Base-by-base conservation (phyloP, 2,888 invertebrate genomes). In the Malthinus seriepunctatus region DNA sequence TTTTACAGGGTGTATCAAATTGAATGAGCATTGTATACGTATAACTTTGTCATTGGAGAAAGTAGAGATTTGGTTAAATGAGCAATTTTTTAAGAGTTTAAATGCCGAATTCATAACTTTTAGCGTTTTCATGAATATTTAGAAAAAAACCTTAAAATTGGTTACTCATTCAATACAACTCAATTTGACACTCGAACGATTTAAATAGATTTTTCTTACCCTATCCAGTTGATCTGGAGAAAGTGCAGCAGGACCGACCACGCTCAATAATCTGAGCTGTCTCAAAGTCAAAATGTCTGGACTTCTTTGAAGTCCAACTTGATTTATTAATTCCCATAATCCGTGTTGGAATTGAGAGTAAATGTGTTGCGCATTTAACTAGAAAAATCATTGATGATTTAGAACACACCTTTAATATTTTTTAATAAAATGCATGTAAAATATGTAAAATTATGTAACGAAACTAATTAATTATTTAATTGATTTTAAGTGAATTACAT, bases 291-390 rank as follows among this genome's bases (percentile, higher is more conserved):
- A 78, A 15, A 85, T 84, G 78, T 95, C 91, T 8, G 86, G 82
- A 57, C 92, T 84, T 1, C 84, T 81, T 32, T 84, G 83, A 50
- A 71, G 68, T 3, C 90, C 88, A 11, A 93, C 83, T 65, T 84
- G 83, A 63, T 87, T 88, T 0, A 93, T 87, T 9, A 91, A 83
- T 56, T 88, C 86, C 83, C 90, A 91, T 0, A 93, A 83, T 9
- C 88, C 86, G 44, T 91, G 87, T 74, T 93, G 94, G 79, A 90
- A 93, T 23, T 91, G 86, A 0, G 93, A 90, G 78, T 92, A 92
- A 7, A 86, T 80, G 66, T 91, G 87, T 70, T 93, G 93, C 1
- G 91, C 89, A 63, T 90, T 88, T 64, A 93, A 75, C 93, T 93
- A 79, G 8, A 47, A 45, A 39, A 47, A 34, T 11, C 3, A 31